phyloP scores from a whole-genome alignment of 2,797 vertebrate genomes.

The Lithobates pipiens region DNA sequence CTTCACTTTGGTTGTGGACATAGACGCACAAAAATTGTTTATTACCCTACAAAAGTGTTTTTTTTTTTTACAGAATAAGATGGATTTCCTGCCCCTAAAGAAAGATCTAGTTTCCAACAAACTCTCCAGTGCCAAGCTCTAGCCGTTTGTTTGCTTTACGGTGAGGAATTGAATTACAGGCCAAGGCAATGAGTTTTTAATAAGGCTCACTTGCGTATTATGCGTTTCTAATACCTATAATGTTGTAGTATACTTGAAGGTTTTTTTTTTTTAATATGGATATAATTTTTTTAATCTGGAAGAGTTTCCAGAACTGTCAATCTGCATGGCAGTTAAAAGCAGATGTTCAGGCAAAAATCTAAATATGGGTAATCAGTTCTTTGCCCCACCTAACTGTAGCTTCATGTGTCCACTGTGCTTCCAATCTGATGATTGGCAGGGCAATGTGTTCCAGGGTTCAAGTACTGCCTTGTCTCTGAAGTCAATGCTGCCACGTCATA shows the following conservation, averaged over 20 bases:
- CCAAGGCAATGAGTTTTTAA: slow-evolving; percentile 32
- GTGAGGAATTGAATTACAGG: slow-evolving; percentile 20
- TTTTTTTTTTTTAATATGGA: neutral
- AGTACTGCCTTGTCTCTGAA: too few relatives aligned
- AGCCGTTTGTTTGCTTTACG: slow-evolving; percentile 30
- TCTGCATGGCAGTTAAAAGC: neutral
- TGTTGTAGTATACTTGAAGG: neutral
- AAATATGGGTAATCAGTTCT: neutral
- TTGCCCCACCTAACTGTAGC: too few relatives aligned
- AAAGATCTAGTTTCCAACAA: slow-evolving; percentile 1
- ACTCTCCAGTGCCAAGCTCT: neutral
- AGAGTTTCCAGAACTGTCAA: neutral
- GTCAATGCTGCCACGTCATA: too few relatives aligned
- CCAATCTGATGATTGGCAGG: too few relatives aligned
- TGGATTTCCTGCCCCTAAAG: slow-evolving; percentile 4
- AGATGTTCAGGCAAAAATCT: neutral
- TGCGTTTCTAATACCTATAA: neutral
- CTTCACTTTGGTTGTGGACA: neutral
- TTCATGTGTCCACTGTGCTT: too few relatives aligned
- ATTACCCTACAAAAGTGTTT: neutral
- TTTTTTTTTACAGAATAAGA: neutral
- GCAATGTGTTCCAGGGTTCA: too few relatives aligned
- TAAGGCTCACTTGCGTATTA: slow-evolving; percentile 31
- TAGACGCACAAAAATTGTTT: neutral
- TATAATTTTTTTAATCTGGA: neutral